phyloP scores from a whole-genome alignment of 2,888 invertebrate species.

The Lasius platythorax region DNA sequence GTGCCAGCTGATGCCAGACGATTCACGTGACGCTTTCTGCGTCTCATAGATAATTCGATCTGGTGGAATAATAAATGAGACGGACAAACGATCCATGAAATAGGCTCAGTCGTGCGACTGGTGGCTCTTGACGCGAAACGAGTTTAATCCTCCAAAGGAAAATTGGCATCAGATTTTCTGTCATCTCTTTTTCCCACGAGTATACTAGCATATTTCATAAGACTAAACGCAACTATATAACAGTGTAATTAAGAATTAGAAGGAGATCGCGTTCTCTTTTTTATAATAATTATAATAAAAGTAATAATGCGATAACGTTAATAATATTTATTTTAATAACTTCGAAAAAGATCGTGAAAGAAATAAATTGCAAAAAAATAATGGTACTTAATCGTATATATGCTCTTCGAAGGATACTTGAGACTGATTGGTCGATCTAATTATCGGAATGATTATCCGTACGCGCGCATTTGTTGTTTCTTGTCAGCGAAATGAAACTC shows the following conservation, averaged over 20 bases:
- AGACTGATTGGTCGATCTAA: conserved; percentile 76
- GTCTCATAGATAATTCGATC: conserved; percentile 52
- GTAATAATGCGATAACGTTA: not conserved
- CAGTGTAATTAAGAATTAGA: not conserved
- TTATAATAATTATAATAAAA: not conserved
- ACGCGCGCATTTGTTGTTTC: conserved; percentile 12
- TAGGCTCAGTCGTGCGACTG: conserved; percentile 57
- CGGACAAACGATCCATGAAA: conserved; percentile 68
- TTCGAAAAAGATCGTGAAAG: not conserved
- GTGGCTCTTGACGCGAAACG: conserved; percentile 25
- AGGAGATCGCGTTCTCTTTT: not conserved
- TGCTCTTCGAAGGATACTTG: conserved; percentile 62
- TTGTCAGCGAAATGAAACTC: conserved; percentile 46
- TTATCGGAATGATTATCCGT: conserved; percentile 69
- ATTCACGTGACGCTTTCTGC: conserved; percentile 35
- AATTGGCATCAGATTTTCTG: conserved; percentile 31
- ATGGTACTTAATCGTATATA: not conserved
- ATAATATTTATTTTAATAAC: not conserved
- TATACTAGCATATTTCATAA: not conserved
- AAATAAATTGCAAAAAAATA: not conserved
- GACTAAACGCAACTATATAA: not conserved
- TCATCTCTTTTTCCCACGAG: not conserved
- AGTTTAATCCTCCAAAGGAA: conserved; percentile 30
- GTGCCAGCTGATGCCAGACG: conserved; percentile 68
- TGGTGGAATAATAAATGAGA: conserved; percentile 45